Percentiles rank a stretch among this genome's conserved stretches.
Evolutionary conservation across 2,888 invertebrate species (phyloP).

Genomic region (Apomyelois bistriatella): DNA sequence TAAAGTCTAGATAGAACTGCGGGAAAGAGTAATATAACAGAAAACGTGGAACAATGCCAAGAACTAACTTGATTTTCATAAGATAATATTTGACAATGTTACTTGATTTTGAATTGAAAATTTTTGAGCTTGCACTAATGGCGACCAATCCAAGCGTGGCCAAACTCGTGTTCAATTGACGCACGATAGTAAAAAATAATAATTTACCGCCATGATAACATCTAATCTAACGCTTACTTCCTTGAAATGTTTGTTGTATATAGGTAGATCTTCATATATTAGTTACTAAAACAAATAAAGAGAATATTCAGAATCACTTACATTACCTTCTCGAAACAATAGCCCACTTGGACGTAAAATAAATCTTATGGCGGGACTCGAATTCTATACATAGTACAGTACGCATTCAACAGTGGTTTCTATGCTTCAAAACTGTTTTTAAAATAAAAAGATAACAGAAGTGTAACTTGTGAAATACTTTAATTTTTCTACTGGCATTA

Average conservation of each 20-base stretch:
- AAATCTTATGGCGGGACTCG: neutral
- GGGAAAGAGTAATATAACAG: neutral
- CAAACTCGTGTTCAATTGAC: no score
- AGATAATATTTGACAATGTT: conserved; percentile 21
- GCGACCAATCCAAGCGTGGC: no score
- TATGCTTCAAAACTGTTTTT: neutral
- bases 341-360: neutral
- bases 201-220: no score
- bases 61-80: conserved; percentile 37
- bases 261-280: no score
- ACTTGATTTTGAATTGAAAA: conserved; percentile 23
- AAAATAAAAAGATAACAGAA: neutral
- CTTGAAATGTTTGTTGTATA: no score
- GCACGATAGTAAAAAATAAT: no score
- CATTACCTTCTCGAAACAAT: neutral
- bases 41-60: conserved; percentile 33
- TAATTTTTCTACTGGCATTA: no score
- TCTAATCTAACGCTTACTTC: no score
- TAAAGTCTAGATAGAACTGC: neutral
- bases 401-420: neutral
- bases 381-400: neutral
- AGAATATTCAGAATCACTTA: conserved; percentile 2
- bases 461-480: neutral
- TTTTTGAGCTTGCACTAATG: no score
- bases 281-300: no score